These are phyloP conservation scores for Cryptomyrus ogoouensis DNA, from an alignment of 2,113 vertebrate species.

Conservation along the genomic window DNA sequence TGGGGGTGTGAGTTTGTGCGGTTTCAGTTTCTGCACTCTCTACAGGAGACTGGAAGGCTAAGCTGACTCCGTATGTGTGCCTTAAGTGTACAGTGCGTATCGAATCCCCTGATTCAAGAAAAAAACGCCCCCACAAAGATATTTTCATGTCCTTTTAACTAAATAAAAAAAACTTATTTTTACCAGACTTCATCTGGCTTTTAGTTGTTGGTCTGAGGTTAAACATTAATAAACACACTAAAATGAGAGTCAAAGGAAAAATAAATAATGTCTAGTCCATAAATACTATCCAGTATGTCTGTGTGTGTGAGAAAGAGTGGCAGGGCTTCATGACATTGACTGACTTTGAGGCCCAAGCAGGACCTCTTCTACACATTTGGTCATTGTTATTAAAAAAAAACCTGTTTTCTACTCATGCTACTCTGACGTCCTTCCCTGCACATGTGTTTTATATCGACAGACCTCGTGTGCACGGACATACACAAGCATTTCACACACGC, in stretches of 20 bases:
- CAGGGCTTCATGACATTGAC: neutral
- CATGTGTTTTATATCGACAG: neutral
- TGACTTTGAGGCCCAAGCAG: neutral
- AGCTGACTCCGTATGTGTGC: neutral
- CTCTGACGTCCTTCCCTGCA: neutral
- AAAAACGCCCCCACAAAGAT: neutral
- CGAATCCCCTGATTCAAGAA: neutral
- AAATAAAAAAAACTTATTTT: neutral
- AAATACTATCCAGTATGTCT: neutral
- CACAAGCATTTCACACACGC: neutral
- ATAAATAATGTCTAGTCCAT: neutral
- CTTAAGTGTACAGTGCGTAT: neutral
- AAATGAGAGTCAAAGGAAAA: neutral
- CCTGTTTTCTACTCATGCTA: neutral
- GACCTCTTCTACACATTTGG: neutral
- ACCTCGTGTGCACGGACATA: neutral
- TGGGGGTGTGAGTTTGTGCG: neutral
- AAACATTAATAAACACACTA: neutral
- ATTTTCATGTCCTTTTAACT: neutral
- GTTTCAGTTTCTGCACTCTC: neutral
- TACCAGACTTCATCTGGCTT: neutral
- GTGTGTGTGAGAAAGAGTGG: neutral
- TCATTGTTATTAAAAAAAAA: neutral
- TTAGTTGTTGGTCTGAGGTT: neutral
- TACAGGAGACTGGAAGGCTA: neutral